Conservation (phyloP, 2,113 vertebrate species). For the Alethe diademata region DNA sequence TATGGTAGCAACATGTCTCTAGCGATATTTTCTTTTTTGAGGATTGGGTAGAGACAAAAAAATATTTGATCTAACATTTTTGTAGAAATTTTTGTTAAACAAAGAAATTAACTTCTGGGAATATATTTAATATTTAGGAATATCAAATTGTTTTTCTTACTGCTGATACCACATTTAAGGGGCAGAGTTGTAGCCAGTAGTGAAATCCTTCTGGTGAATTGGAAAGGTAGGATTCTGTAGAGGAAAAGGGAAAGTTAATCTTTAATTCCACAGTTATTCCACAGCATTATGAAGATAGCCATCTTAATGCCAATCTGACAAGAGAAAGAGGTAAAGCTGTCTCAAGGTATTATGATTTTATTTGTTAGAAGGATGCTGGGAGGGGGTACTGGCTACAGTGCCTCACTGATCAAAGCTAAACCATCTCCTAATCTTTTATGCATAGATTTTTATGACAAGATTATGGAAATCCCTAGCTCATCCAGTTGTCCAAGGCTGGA, state of each 20-base stretch:
- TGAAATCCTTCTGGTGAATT: neutral
- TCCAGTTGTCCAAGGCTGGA: constrained; percentile 13
- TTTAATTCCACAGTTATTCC: constrained; percentile 33
- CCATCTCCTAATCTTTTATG: constrained; percentile 37
- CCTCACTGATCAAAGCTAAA: constrained; percentile 6
- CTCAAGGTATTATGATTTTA: neutral
- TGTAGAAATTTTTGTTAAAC: neutral
- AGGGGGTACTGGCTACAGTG: neutral
- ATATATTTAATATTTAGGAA: neutral
- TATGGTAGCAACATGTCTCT: neutral
- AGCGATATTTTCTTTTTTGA: neutral
- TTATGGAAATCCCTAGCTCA: constrained; percentile 52
- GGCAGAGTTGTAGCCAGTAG: neutral
- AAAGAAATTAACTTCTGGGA: neutral
- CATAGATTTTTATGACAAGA: constrained; percentile 55
- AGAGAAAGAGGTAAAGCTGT: constrained; percentile 30
- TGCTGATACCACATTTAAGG: neutral
- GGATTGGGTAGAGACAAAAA: neutral
- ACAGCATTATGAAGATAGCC: neutral
- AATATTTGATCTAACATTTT: neutral
- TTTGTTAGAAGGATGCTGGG: neutral
- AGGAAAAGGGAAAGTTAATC: constrained; percentile 27
- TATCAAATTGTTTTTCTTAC: neutral
- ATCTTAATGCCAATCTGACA: constrained; percentile 43
- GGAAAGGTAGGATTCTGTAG: neutral